phyloP scores from a whole-genome alignment of 2,797 vertebrate species.

The Silurus lanzhouensis region DNA sequence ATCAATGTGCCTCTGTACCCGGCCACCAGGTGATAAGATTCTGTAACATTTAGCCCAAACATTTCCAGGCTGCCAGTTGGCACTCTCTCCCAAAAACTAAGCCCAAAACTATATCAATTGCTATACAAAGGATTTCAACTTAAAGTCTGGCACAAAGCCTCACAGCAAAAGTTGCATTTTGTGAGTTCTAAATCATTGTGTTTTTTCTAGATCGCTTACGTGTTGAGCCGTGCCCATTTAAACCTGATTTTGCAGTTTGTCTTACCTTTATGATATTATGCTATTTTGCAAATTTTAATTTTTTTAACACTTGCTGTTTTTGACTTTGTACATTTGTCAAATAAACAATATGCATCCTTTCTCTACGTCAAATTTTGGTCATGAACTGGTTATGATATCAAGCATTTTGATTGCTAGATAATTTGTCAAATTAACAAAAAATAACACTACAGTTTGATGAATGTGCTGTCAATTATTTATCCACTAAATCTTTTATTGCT shows the following conservation, averaged over 20 bases:
- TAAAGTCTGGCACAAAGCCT: background rate
- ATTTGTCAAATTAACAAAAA: background rate
- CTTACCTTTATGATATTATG: background rate
- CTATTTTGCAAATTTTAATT: background rate
- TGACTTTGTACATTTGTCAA: background rate
- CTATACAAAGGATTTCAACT: background rate
- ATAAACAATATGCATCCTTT: background rate
- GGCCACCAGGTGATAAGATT: background rate
- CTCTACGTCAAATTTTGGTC: background rate
- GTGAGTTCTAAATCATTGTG: background rate
- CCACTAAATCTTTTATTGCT: background rate
- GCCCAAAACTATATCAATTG: background rate
- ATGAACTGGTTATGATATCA: background rate
- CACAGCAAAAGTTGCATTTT: background rate
- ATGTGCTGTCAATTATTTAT: background rate
- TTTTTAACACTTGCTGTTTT: background rate
- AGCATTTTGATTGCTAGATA: background rate
- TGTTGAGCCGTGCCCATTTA: background rate
- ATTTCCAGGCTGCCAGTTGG: background rate
- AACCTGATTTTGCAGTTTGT: background rate
- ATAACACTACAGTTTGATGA: background rate
- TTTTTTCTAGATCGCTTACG: background rate
- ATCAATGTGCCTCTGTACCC: background rate
- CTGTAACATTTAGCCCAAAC: background rate
- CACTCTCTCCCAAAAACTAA: background rate